Evolutionary conservation across 2,888 invertebrate species (phyloP).

Genomic region (Rhaphigaster nebulosa): DNA sequence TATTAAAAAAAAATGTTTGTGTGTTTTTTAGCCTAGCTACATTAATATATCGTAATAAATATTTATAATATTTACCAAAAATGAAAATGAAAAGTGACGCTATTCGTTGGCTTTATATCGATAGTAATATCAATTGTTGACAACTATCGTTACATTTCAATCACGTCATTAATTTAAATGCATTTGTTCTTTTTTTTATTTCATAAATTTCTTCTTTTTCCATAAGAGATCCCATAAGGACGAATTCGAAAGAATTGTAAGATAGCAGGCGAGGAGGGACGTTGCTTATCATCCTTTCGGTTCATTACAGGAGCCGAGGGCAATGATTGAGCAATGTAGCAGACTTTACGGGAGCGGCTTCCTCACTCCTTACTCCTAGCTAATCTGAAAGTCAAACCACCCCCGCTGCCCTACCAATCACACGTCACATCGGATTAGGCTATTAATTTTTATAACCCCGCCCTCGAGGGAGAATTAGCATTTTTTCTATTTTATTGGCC

Average conservation of each 20-base stretch:
- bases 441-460: conserved; percentile 52
- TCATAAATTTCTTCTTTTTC: not conserved
- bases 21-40: too few relatives aligned
- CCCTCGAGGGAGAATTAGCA: conserved; percentile 45
- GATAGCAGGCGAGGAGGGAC: not conserved
- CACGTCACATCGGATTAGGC: conserved; percentile 57
- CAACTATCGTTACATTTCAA: too few relatives aligned
- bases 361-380: conserved; percentile 17
- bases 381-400: conserved; percentile 58
- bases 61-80: too few relatives aligned
- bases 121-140: too few relatives aligned
- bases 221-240: not conserved
- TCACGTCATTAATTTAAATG: too few relatives aligned
- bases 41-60: too few relatives aligned
- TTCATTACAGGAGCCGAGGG: conserved; percentile 33
- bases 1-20: too few relatives aligned
- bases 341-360: conserved; percentile 45
- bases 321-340: conserved; percentile 54
- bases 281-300: conserved; percentile 51
- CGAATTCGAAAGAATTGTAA: not conserved
- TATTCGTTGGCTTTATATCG: too few relatives aligned
- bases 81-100: too few relatives aligned
- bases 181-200: not conserved
- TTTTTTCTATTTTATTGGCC: conserved; percentile 56
- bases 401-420: conserved; percentile 45